Base-by-base conservation (phyloP, 1,140 invertebrate genomes). In the Lasaia peninsularis region DNA sequence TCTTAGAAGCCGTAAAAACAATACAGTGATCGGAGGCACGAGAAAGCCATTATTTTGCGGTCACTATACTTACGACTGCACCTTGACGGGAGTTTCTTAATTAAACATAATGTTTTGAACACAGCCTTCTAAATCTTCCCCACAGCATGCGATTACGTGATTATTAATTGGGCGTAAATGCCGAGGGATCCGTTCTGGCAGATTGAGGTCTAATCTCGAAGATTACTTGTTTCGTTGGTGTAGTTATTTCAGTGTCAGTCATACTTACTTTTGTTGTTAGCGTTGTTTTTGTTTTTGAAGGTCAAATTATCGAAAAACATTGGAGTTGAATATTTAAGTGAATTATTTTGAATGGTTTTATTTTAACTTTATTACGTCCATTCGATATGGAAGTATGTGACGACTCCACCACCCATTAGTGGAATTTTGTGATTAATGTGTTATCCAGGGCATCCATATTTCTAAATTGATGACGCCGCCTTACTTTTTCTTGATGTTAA, bases 151-250 rank as follows among this genome's bases (percentile, higher is more conserved):
- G 60, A 76, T 74, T 68, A 73, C 58, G 57, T 60, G 58, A 72
- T 83, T 83, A 80, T 83, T 80, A 80, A 79, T 80, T 73, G 80
- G 75, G 76, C 76, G 75, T 79, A 73, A 75, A 74, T 68, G 66
- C 64, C 54, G 63, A 65, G 65, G 68, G 65, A 64, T 65, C 69
- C 60, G 63, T 65, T 67, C 66, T 64, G 64, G 60, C 67, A 66
- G 67, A 73, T 71, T 74, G 56, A 53, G 67, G 59, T 62, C 65
- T 70, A 79, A 73, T 78, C 76, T 69, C 52, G 61, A 75, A 73
- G 71, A 80, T 81, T 78, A 66, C 66, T 66, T 62, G 56, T 68
- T 66, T 62, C 60, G 66, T 59, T 66, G 56, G 57, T 63, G 55
- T 53, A 14, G 35, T 40, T 40, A 16, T 40, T 40, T 40, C 35